phyloP scores from a whole-genome alignment of 2,797 vertebrate species.

The Tokudaia muenninki region DNA sequence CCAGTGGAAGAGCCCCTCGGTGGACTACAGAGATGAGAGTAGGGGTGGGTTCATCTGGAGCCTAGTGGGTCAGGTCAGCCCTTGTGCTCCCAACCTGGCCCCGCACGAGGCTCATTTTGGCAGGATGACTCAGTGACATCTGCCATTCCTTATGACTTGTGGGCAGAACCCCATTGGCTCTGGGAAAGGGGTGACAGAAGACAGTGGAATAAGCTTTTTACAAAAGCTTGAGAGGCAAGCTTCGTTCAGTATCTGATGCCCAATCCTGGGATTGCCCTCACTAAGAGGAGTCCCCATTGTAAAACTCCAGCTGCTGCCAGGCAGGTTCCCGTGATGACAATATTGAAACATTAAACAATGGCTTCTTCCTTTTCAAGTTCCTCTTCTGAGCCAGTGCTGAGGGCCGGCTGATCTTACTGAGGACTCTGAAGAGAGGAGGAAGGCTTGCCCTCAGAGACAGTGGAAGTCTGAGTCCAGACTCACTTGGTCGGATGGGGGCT shows the following conservation, averaged over 20 bases:
- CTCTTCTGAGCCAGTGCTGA: conserved; percentile 61
- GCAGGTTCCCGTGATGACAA: background rate
- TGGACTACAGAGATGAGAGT: background rate
- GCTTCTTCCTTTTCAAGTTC: conserved; percentile 61
- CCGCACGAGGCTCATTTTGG: background rate
- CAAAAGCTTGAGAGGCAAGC: background rate
- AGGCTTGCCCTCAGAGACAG: background rate
- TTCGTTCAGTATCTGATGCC: background rate
- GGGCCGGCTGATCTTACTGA: background rate
- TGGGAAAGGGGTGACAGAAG: background rate
- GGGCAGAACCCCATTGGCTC: conserved; percentile 31
- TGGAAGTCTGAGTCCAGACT: background rate
- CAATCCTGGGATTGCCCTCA: no score
- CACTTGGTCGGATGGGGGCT: background rate
- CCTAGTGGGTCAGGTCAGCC: background rate
- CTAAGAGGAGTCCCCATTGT: background rate
- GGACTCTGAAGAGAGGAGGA: background rate
- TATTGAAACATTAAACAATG: conserved; percentile 39
- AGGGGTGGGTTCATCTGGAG: background rate
- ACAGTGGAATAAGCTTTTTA: background rate
- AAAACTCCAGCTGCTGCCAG: conserved; percentile 43
- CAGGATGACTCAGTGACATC: conserved; percentile 61
- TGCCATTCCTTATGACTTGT: conserved; percentile 53
- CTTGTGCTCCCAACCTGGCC: background rate
- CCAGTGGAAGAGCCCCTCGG: fast-evolving